Conservation (phyloP, 1,140 invertebrate species). For the Saccostrea echinata region DNA sequence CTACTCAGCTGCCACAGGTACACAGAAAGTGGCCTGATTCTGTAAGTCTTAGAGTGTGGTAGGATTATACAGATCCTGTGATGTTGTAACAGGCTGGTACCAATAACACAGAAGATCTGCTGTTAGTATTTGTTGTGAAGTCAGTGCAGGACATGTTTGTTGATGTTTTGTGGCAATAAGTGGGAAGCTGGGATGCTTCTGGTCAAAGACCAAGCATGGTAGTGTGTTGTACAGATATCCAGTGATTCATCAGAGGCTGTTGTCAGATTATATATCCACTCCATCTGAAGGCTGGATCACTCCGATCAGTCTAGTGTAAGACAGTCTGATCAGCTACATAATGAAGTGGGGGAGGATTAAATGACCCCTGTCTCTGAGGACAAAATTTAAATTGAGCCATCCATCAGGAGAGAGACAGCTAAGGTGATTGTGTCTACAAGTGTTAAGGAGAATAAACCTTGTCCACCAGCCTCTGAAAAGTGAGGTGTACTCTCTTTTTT, state of each 20-base stretch:
- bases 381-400: slow-evolving; percentile 6
- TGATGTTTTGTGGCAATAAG: background rate
- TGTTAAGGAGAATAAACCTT: background rate
- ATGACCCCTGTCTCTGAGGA: slow-evolving; percentile 17
- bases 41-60: background rate
- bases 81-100: background rate
- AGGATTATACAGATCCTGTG: background rate
- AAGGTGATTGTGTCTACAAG: background rate
- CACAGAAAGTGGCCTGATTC: background rate
- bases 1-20: background rate
- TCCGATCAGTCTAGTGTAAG: no score
- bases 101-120: no score
- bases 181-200: background rate
- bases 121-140: background rate
- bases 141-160: background rate
- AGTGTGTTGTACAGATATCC: background rate
- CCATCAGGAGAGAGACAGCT: background rate
- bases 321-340: background rate
- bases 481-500: no score
- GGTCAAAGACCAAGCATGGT: slow-evolving; percentile 8
- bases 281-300: background rate
- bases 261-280: background rate
- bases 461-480: background rate
- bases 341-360: slow-evolving; percentile 16
- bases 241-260: background rate